phyloP scores from a whole-genome alignment of 2,797 vertebrate species.

The Ateles fusciceps region DNA sequence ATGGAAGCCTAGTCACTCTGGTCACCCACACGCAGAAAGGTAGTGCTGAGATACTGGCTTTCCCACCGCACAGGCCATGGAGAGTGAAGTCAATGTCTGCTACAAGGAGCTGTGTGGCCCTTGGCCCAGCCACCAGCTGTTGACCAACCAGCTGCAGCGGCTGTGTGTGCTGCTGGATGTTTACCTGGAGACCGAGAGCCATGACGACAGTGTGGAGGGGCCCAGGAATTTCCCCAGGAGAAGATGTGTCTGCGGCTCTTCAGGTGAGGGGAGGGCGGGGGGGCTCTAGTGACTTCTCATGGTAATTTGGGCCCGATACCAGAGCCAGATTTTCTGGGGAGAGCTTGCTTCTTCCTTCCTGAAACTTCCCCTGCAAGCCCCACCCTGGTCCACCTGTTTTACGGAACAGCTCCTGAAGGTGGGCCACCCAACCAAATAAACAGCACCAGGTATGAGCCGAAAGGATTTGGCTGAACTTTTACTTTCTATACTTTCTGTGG shows the following conservation, averaged over 20 bases:
- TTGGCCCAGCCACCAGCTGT: conserved; percentile 93
- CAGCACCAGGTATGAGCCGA: neutral
- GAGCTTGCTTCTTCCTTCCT: neutral
- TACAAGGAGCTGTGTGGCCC: conserved; percentile 93
- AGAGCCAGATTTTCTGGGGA: neutral
- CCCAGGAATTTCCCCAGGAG: conserved; percentile 96
- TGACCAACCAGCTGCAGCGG: conserved; percentile 96
- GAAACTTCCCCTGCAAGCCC: neutral
- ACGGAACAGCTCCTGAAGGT: neutral
- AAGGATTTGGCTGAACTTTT: neutral
- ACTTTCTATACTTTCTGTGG: neutral
- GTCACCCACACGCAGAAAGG: neutral
- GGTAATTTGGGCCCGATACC: neutral
- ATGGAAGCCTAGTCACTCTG: neutral
- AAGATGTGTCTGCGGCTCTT: conserved; percentile 98
- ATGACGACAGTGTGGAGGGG: conserved; percentile 94
- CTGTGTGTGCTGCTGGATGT: conserved; percentile 96
- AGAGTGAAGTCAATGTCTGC: conserved; percentile 95
- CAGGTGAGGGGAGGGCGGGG: conserved; percentile 83
- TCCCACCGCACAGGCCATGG: conserved; percentile 90
- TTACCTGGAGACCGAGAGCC: conserved; percentile 96
- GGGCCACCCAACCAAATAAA: neutral
- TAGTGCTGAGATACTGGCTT: neutral
- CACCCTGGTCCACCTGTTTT: neutral
- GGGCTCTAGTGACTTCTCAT: neutral